Conservation (phyloP, 2,888 invertebrate genomes). For the Bimastos eiseni region DNA sequence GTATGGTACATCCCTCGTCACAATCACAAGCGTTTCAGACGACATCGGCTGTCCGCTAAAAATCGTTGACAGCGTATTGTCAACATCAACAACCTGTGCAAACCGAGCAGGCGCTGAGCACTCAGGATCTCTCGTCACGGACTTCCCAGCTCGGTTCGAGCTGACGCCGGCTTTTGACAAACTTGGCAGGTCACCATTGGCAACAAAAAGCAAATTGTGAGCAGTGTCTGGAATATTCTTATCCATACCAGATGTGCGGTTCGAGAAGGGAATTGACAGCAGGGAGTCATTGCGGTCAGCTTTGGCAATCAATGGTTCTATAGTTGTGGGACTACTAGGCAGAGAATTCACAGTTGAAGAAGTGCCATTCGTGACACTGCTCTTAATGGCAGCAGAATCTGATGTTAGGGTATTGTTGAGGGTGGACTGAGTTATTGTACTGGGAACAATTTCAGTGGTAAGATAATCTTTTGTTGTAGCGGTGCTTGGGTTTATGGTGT, state of each 20-base stretch:
- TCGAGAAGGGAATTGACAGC: not conserved
- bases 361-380: not conserved
- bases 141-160: not conserved
- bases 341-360: not conserved
- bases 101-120: not conserved
- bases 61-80: not conserved
- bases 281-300: not conserved
- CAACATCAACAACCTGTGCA: not conserved
- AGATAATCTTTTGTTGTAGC: too few relatives aligned
- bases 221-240: not conserved
- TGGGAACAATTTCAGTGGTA: not conserved
- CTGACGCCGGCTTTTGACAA: not conserved
- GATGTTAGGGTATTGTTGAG: not conserved
- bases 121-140: not conserved
- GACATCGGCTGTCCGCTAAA: slow-evolving; percentile 20
- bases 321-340: not conserved
- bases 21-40: not conserved
- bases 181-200: not conserved
- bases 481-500: too few relatives aligned
- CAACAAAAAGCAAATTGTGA: not conserved
- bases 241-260: not conserved
- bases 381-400: not conserved
- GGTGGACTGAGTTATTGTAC: not conserved
- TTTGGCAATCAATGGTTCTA: not conserved
- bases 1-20: not conserved